Percentiles rank a stretch among this genome's conserved stretches.
These are phyloP conservation scores for Sarcophaga bullata DNA, from an alignment of 1,140 invertebrate species.

Conservation along the genomic window DNA sequence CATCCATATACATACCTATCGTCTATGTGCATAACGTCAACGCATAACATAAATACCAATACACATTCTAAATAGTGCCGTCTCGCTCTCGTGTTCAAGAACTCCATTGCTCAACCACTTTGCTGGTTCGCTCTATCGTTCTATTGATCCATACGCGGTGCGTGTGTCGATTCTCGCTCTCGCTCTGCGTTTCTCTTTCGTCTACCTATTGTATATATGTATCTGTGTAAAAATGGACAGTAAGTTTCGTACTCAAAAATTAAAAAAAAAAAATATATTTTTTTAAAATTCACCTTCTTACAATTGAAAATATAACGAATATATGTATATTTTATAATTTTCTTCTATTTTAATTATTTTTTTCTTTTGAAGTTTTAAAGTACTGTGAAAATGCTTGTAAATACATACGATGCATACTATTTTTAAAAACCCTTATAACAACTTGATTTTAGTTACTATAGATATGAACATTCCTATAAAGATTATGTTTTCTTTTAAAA, in stretches of 20 bases:
- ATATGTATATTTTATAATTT: no score
- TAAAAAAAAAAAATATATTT: no score
- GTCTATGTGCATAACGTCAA: no score
- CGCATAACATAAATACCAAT: no score
- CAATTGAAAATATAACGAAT: no score
- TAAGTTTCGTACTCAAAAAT: constrained; percentile 28
- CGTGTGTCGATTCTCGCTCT: neutral
- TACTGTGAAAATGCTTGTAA: constrained; percentile 65
- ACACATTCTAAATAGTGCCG: neutral
- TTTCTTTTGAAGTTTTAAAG: constrained; percentile 49
- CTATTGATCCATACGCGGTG: neutral
- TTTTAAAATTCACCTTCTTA: no score
- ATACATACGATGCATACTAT: constrained; percentile 50
- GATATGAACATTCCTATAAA: no score
- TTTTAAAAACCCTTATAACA: neutral
- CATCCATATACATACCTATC: neutral
- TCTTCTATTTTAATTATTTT: neutral
- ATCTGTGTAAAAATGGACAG: constrained; percentile 20
- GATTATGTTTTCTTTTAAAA: no score
- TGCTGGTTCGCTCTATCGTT: neutral
- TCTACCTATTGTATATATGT: neutral
- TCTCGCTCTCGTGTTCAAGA: neutral
- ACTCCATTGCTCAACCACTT: neutral
- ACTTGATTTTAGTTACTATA: no score
- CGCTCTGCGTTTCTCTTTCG: neutral